Percentiles rank a stretch among this genome's conserved stretches.
Conservation (phyloP, 2,888 invertebrate genomes). For the Cheilosia scutellata region DNA sequence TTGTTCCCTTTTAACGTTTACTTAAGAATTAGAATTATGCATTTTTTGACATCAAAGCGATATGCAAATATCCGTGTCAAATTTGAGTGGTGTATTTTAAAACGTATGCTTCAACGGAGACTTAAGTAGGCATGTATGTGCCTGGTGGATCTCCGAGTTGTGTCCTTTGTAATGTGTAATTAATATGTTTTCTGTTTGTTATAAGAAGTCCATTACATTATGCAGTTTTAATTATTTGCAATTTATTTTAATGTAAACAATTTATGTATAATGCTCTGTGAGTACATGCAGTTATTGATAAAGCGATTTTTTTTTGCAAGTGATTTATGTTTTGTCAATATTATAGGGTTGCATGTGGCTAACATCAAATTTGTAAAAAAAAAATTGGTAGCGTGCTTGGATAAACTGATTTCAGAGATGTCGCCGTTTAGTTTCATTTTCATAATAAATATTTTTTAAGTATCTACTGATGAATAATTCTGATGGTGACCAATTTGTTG, state of each 20-base stretch:
- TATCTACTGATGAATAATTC: no score
- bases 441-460: no score
- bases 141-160: conserved; percentile 13
- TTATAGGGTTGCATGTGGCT: no score
- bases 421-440: no score
- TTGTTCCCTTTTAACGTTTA: conserved; percentile 70
- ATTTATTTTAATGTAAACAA: conserved; percentile 55
- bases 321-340: not conserved
- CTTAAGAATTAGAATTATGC: conserved; percentile 75
- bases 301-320: not conserved
- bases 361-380: no score
- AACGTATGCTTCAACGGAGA: conserved; percentile 60
- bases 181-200: conserved; percentile 48
- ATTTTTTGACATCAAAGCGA: conserved; percentile 77
- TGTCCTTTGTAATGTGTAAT: conserved; percentile 68
- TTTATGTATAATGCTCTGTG: conserved; percentile 5
- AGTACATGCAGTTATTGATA: not conserved
- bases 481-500: no score
- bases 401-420: no score
- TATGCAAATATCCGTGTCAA: conserved; percentile 78
- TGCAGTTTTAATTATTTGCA: conserved; percentile 68
- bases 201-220: conserved; percentile 63
- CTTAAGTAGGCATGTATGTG: conserved; percentile 20
- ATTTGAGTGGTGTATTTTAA: conserved; percentile 65
- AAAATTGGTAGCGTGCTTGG: no score